Percentiles rank a stretch among this genome's conserved stretches.
These are phyloP conservation scores for Leptonema lineaticorne DNA, from an alignment of 1,140 invertebrate genomes.

Conservation along the genomic window DNA sequence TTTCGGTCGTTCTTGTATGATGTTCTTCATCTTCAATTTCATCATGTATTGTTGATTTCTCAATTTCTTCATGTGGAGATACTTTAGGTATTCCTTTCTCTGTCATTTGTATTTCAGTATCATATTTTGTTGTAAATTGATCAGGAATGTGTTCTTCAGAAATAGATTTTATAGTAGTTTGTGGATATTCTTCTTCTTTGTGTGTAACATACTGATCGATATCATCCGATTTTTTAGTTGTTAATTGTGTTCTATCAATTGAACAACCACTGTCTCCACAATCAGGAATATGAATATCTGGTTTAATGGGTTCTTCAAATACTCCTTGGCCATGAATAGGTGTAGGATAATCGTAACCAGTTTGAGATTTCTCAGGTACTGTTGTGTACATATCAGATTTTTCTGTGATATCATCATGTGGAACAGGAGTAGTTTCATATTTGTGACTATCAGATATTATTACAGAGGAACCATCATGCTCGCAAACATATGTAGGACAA, in stretches of 20 bases:
- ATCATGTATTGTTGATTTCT: constrained; percentile 33
- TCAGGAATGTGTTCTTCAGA: background rate
- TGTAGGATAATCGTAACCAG: constrained; percentile 13
- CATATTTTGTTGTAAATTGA: constrained; percentile 14
- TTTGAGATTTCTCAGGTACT: background rate
- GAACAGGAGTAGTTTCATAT: constrained; percentile 43
- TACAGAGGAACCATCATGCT: constrained; percentile 56
- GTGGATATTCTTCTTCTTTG: constrained; percentile 19
- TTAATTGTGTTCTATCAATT: constrained; percentile 23
- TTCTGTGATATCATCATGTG: constrained; percentile 32
- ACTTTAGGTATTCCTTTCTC: constrained; percentile 32
- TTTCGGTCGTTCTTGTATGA: background rate
- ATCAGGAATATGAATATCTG: constrained; percentile 39
- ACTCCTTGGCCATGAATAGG: constrained; percentile 33
- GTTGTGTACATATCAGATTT: background rate
- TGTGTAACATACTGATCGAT: background rate
- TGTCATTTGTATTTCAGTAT: constrained; percentile 12
- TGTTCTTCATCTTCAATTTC: constrained; percentile 7
- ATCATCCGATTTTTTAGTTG: constrained; percentile 34
- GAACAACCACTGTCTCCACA: constrained; percentile 32
- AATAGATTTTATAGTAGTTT: background rate
- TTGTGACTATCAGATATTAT: constrained; percentile 66
- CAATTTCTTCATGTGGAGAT: constrained; percentile 33
- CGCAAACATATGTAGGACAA: constrained; percentile 78
- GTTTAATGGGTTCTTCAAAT: constrained; percentile 43